Percentiles rank a stretch among this genome's conserved stretches.
Conservation (phyloP, 2,113 vertebrate species). For the Caranx melampygus region DNA sequence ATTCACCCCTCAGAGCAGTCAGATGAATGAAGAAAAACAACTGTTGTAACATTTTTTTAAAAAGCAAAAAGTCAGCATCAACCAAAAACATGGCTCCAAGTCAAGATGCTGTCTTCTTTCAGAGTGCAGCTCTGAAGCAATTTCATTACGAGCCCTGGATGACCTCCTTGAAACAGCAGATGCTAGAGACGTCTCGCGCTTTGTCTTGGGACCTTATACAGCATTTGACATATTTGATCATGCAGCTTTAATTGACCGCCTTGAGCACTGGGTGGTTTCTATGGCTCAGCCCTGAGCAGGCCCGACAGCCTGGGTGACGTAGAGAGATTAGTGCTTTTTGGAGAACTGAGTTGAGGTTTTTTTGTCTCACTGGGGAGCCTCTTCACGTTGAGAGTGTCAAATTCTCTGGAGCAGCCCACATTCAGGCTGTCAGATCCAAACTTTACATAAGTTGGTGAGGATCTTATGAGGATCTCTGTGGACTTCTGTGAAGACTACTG, state of each 20-base stretch:
- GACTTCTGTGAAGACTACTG: constrained; percentile 22
- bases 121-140: not conserved
- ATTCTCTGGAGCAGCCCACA: constrained; percentile 16
- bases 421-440: constrained; percentile 38
- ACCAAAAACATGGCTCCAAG: not conserved
- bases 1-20: not conserved
- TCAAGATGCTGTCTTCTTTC: constrained; percentile 18
- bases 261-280: constrained; percentile 57
- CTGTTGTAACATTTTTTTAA: not conserved
- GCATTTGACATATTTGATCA: constrained; percentile 73
- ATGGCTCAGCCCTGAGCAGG: constrained; percentile 31
- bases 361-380: constrained; percentile 30
- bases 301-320: constrained; percentile 59
- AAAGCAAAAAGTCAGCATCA: not conserved
- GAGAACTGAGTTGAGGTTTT: constrained; percentile 19
- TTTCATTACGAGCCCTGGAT: constrained; percentile 8
- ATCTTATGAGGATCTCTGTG: constrained; percentile 27
- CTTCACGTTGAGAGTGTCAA: not conserved
- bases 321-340: constrained; percentile 42
- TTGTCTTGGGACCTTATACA: constrained; percentile 52
- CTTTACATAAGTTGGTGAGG: constrained; percentile 19
- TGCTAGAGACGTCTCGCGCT: constrained; percentile 38
- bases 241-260: constrained; percentile 71
- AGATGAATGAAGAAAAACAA: not conserved
- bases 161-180: constrained; percentile 48